These are phyloP conservation scores for Drosophila anomalipes DNA, from an alignment of 2,888 invertebrate genomes.

Conservation along the genomic window DNA sequence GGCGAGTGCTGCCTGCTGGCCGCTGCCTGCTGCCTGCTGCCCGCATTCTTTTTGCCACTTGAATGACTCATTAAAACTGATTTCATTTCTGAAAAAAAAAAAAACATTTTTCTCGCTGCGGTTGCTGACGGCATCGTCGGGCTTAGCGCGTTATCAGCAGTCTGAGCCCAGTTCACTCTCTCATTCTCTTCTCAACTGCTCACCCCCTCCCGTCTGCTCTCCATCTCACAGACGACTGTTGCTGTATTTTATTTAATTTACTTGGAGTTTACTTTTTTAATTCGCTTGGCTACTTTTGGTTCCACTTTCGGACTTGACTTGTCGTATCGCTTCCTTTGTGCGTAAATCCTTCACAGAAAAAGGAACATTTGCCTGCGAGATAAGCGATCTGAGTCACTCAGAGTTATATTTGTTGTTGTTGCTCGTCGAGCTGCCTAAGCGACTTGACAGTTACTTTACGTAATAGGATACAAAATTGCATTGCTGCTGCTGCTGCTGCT, in stretches of 20 bases:
- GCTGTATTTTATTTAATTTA: constrained; percentile 69
- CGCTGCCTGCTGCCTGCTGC: constrained; percentile 16
- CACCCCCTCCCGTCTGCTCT: constrained; percentile 10
- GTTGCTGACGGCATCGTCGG: constrained; percentile 61
- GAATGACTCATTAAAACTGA: constrained; percentile 82
- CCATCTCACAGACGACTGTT: constrained; percentile 3
- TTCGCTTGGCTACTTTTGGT: constrained; percentile 78
- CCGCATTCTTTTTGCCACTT: constrained; percentile 70
- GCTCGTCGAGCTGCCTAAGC: constrained; percentile 58
- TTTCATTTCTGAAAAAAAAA: constrained; percentile 62
- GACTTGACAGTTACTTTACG: constrained; percentile 74
- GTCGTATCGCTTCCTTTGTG: constrained; percentile 63
- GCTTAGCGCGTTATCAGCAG: constrained; percentile 60
- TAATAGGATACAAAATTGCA: constrained; percentile 80
- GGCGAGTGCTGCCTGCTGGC: constrained; percentile 34
- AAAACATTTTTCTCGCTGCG: constrained; percentile 73
- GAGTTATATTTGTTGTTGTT: constrained; percentile 22
- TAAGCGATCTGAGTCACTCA: constrained; percentile 71
- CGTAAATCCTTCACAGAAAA: constrained; percentile 74
- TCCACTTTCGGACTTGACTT: constrained; percentile 36
- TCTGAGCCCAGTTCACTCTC: constrained; percentile 32
- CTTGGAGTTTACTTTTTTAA: constrained; percentile 79
- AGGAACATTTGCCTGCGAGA: constrained; percentile 71
- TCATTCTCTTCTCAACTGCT: constrained; percentile 4
- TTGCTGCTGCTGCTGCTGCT: constrained; percentile 52